Base-by-base conservation (phyloP, 2,888 invertebrate species). In the Heteropelma amictum region DNA sequence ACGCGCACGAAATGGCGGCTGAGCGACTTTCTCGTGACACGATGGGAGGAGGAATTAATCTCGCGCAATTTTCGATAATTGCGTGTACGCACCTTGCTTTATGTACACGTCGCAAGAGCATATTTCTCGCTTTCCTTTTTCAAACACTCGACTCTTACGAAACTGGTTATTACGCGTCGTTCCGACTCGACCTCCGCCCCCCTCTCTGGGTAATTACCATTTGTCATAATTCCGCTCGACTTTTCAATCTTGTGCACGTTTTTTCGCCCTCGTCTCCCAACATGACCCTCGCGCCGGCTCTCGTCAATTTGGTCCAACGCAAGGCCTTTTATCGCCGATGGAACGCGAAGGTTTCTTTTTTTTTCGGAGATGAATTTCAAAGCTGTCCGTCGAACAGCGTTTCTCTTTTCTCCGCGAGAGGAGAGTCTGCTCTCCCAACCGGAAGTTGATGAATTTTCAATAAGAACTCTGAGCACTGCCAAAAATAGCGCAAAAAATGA, bases 21-120 rank as follows among this genome's bases (percentile, higher is more conserved):
- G 71, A 67, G 63, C 67, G 63, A 76, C 71, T 71, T 71, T 65
- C 42, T 40, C n/a, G 38, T 42, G n/a, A n/a, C n/a, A n/a, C n/a
- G n/a, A n/a, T n/a, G n/a, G n/a, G n/a, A n/a, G 49, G 65, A 65
- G 64, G 56, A 67, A 77, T 76, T 78, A 79, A 80, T 81, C 79
- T 78, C 65, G 73, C 47, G 76, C 77, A 72, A 76, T 76, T 76
- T 76, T 74, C 60, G 49, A 61, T 76, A 76, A 76, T 76, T 76
- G 63, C 71, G n/a, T n/a, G n/a, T n/a, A n/a, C n/a, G n/a, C n/a
- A n/a, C n/a, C n/a, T n/a, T n/a, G n/a, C n/a, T n/a, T n/a, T n/a
- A n/a, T n/a, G n/a, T n/a, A n/a, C n/a, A n/a, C n/a, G n/a, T n/a
- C n/a, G n/a, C n/a, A n/a, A n/a, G n/a, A n/a, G 54, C 28, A 51